Percentiles rank a stretch among this genome's conserved stretches.
These are phyloP conservation scores for Podarcis siculus DNA, from an alignment of 2,797 vertebrate species.

Conservation along the genomic window DNA sequence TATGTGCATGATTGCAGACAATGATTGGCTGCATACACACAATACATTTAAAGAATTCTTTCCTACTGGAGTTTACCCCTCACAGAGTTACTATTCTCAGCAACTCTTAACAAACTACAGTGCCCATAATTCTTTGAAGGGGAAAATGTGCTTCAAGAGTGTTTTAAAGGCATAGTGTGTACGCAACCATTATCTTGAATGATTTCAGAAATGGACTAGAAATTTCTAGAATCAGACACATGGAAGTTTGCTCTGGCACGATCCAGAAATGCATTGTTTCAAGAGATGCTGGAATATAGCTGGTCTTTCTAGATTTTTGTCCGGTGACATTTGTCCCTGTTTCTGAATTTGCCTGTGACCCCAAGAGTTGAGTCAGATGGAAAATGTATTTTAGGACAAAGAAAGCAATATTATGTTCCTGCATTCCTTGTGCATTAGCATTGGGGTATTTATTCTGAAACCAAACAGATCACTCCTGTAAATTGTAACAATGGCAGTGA, in stretches of 20 bases:
- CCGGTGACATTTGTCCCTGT: neutral
- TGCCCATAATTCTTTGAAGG: too few relatives aligned
- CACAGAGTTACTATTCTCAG: too few relatives aligned
- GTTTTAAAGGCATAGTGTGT: too few relatives aligned
- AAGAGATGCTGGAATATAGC: neutral
- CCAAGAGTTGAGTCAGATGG: neutral
- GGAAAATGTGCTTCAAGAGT: too few relatives aligned
- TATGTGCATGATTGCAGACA: neutral
- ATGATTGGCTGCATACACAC: neutral
- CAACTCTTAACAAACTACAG: too few relatives aligned
- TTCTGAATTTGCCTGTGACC: neutral
- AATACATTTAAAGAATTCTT: too few relatives aligned
- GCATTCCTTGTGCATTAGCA: constrained; percentile 11
- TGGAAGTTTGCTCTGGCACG: neutral
- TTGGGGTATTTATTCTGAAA: constrained; percentile 15
- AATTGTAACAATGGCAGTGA: neutral
- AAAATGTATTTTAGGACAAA: neutral
- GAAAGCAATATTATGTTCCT: constrained; percentile 10
- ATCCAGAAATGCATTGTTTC: neutral
- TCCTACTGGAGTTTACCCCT: too few relatives aligned
- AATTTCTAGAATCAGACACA: neutral
- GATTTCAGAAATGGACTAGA: neutral
- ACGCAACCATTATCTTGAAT: neutral
- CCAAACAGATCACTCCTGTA: neutral
- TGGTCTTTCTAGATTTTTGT: neutral